Evolutionary conservation across 2,113 vertebrate genomes (phyloP), one percentile per base, ranked within the genome.

Genomic region (Piprites chloris): DNA sequence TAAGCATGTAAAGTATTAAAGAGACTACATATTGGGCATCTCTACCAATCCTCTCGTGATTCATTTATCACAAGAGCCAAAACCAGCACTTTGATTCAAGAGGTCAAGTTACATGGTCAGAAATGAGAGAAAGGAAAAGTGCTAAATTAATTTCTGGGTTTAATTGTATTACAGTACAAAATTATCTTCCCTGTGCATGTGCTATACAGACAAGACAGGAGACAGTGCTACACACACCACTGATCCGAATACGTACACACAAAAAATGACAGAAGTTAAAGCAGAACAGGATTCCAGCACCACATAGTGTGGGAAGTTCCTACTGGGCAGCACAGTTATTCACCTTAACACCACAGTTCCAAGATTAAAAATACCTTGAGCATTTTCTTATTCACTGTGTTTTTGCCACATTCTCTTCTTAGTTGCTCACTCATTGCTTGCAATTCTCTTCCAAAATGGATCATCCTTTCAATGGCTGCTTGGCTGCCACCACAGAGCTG

Each of bases 391-490:
- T 99, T 99, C 47, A 98, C 97, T 0, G 99, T 99, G 97, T 99
- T 99, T 98, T 99, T 99, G 97, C 99, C 99, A 76, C 99, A 99
- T 94, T 99, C 99, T 69, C 99, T 98, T 95, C 99, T 99, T 49
- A 99, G 98, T n/a, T 99, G 99, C 93, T 99, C 99, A 1, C 99
- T 99, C 99, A 99, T 99, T 15, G 99, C 99, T 97, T 99, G 99
- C 67, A 99, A 96, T 97, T 99, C 99, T 95, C 99, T 98, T 89
- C 99, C 99, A 81, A 99, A 99, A 86, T 99, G 99, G 97, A 99
- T 99, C 99, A 99, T 99, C 72, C 99, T 98, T 97, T 99, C 99
- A 30, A 99, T 99, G 78, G 99, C 99, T 0, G 99, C 99, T 94
- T 99, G 99, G 97, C 99, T 99, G 67, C 99, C 99, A 15, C 99